phyloP scores from a whole-genome alignment of 2,113 vertebrate genomes.

The Crotalus helleri region DNA sequence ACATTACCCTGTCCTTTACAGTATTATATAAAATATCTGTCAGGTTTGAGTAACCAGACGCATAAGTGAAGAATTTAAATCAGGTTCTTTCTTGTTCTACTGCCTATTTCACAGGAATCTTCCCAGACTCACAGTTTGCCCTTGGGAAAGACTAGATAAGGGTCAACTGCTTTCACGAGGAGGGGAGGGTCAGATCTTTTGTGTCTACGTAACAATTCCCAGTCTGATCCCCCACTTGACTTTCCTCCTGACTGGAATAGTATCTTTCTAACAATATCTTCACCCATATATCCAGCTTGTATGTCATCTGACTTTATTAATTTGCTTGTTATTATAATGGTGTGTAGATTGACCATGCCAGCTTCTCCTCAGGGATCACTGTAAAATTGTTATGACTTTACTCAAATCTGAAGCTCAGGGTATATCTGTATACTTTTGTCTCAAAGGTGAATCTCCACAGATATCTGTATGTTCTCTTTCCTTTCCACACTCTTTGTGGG shows the following conservation, averaged over 20 bases:
- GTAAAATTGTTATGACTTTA: background rate
- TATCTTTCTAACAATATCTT: background rate
- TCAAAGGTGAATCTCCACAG: background rate
- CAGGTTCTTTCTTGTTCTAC: background rate
- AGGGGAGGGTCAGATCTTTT: background rate
- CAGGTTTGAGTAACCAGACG: background rate
- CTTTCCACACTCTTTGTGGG: background rate
- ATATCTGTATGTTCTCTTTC: background rate
- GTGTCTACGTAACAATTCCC: background rate
- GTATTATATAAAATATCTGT: background rate
- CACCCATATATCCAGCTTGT: background rate
- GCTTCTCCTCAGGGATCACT: background rate
- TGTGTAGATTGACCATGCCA: background rate
- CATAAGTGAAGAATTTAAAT: background rate
- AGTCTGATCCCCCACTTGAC: background rate
- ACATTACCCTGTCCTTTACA: background rate
- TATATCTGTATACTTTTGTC: background rate
- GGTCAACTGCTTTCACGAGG: background rate
- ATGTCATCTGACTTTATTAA: background rate
- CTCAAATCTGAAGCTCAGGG: background rate
- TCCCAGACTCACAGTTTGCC: background rate
- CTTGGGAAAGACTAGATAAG: background rate
- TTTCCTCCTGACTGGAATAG: background rate
- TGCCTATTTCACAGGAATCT: background rate
- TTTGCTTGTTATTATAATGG: background rate